A percentile compares a stretch with the other conserved stretches of the same genome.
phyloP scores from a whole-genome alignment of 1,140 invertebrate genomes.

The Anthonomus grandis region DNA sequence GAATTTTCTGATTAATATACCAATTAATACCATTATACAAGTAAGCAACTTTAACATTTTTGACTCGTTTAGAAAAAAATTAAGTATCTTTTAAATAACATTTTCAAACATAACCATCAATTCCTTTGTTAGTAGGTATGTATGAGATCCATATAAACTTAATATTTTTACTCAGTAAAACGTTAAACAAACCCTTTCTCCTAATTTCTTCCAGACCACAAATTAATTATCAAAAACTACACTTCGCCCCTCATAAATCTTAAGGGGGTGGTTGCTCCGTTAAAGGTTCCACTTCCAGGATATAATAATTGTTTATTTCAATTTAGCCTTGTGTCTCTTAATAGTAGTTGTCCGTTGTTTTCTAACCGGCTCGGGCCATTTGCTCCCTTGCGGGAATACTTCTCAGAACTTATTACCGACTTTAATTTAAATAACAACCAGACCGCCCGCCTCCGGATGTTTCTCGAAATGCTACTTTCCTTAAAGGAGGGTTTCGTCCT shows the following conservation, averaged over 20 bases:
- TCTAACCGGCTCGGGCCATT: slow-evolving; percentile 36
- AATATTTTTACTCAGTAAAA: too few relatives aligned
- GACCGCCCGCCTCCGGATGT: slow-evolving; percentile 21
- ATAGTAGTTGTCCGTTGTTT: slow-evolving; percentile 38
- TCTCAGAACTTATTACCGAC: slow-evolving; percentile 39
- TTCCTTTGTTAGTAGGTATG: too few relatives aligned
- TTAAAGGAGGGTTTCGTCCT: slow-evolving; percentile 14
- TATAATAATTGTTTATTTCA: slow-evolving; percentile 42
- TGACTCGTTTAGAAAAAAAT: too few relatives aligned
- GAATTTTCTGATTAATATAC: too few relatives aligned
- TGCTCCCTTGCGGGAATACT: slow-evolving; percentile 42
- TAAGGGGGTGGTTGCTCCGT: slow-evolving; percentile 1
- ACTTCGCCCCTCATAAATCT: slow-evolving; percentile 7
- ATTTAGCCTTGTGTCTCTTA: slow-evolving; percentile 38
- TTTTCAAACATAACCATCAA: too few relatives aligned
- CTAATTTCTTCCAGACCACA: slow-evolving; percentile 11
- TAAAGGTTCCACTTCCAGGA: not conserved
- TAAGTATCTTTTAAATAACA: too few relatives aligned
- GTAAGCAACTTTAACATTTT: too few relatives aligned
- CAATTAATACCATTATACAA: too few relatives aligned
- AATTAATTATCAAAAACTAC: slow-evolving; percentile 8
- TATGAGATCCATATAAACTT: too few relatives aligned
- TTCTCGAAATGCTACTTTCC: slow-evolving; percentile 21
- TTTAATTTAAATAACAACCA: slow-evolving; percentile 42
- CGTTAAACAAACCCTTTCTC: too few relatives aligned